Evolutionary conservation across 2,888 invertebrate species (phyloP).

Genomic region (Resseliella maxima): DNA sequence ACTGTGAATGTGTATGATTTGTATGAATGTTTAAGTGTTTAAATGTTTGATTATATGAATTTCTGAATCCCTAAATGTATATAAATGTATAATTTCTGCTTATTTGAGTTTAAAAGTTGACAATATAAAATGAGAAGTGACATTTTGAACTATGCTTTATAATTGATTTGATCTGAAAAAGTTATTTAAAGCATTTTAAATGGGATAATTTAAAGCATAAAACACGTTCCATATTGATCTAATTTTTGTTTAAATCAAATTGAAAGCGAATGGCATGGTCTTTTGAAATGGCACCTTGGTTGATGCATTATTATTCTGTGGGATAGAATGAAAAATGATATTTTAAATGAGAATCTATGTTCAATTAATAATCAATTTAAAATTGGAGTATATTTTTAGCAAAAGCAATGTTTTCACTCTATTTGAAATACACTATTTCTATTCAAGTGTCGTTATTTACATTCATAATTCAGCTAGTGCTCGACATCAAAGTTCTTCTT

Average conservation of each 20-base stretch:
- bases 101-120: background rate
- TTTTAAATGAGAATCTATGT: background rate
- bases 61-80: too few species aligned
- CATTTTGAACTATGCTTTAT: background rate
- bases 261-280: too few species aligned
- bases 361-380: background rate
- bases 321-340: background rate
- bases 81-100: too few species aligned
- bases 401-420: background rate
- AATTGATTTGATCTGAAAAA: slow-evolving; percentile 9
- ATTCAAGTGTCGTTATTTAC: too few species aligned
- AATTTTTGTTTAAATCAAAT: background rate
- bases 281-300: background rate
- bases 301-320: background rate
- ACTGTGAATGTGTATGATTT: background rate
- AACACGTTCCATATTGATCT: too few species aligned
- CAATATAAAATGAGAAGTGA: background rate
- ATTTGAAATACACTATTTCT: background rate
- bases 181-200: background rate
- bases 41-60: too few species aligned
- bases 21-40: background rate
- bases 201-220: background rate
- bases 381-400: background rate
- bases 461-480: background rate
- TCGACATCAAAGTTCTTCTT: background rate